Conservation (phyloP, 2,113 vertebrate species). For the Gallinago paraguaiae region DNA sequence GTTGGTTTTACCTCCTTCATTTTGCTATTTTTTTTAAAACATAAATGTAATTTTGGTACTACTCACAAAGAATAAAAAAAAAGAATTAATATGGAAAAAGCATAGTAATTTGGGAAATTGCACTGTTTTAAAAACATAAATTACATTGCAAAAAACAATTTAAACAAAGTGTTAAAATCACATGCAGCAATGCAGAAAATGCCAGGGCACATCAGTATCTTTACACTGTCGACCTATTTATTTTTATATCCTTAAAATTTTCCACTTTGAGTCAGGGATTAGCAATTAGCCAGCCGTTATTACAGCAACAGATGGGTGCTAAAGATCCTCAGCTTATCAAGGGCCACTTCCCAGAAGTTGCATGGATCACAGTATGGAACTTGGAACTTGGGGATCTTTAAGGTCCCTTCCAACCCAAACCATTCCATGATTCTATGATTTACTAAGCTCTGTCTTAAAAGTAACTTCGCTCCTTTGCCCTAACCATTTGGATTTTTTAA, state of each 20-base stretch:
- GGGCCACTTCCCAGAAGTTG: neutral
- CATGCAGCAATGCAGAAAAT: neutral
- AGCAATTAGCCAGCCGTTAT: neutral
- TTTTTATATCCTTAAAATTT: neutral
- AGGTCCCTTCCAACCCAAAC: too few relatives aligned
- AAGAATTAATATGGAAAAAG: neutral
- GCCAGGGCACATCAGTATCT: neutral
- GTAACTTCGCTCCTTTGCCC: neutral
- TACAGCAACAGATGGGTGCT: neutral
- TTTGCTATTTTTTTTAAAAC: neutral
- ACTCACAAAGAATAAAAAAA: neutral
- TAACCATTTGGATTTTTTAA: neutral
- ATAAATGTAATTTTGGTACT: neutral
- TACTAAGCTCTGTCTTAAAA: neutral
- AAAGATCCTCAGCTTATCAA: neutral
- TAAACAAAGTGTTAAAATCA: neutral
- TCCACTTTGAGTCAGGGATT: neutral
- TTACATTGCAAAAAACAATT: neutral
- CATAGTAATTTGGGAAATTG: neutral
- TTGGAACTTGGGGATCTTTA: neutral
- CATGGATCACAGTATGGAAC: neutral
- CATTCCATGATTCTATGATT: too few relatives aligned
- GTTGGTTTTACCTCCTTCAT: neutral
- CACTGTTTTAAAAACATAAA: neutral
- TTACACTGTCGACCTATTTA: accelerated